Conservation (phyloP, 2,888 invertebrate genomes). For the Formica aserva region DNA sequence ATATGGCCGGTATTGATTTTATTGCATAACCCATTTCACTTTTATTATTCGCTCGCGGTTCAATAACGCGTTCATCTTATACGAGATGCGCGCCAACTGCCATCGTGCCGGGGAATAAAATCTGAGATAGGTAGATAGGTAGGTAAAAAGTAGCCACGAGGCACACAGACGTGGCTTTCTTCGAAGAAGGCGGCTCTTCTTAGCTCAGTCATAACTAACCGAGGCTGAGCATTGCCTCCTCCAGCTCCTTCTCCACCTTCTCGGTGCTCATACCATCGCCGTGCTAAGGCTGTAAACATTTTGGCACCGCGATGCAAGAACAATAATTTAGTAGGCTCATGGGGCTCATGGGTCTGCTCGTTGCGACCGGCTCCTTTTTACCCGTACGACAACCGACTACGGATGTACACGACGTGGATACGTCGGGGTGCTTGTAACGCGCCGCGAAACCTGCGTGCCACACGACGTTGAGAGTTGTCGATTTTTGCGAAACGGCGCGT, state of each 20-base stretch:
- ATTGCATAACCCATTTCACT: constrained; percentile 24
- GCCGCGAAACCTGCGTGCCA: constrained; percentile 69
- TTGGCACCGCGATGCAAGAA: constrained; percentile 80
- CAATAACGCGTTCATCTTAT: constrained; percentile 35
- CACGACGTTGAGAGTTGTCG: constrained; percentile 75
- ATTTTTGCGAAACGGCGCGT: constrained; percentile 74
- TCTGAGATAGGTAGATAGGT: constrained; percentile 39
- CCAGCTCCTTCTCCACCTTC: constrained; percentile 38
- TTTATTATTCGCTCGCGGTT: constrained; percentile 38
- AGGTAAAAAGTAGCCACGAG: constrained; percentile 51
- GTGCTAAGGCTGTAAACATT: constrained; percentile 79
- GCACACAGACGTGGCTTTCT: constrained; percentile 56
- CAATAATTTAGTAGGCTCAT: constrained; percentile 79
- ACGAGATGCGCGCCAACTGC: constrained; percentile 61
- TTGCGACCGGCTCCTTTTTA: constrained; percentile 68
- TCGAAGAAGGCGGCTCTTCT: constrained; percentile 69
- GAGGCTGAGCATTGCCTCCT: constrained; percentile 60
- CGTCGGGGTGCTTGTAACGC: constrained; percentile 67
- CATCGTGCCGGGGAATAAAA: constrained; percentile 59
- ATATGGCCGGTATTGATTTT: constrained; percentile 19
- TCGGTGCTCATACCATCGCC: constrained; percentile 57
- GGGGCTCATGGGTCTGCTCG: constrained; percentile 57
- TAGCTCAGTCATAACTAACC: constrained; percentile 79
- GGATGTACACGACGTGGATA: constrained; percentile 47
- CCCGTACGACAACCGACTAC: constrained; percentile 50